Evolutionary conservation across 2,888 invertebrate species (phyloP).

Genomic region (Congeria kusceri): DNA sequence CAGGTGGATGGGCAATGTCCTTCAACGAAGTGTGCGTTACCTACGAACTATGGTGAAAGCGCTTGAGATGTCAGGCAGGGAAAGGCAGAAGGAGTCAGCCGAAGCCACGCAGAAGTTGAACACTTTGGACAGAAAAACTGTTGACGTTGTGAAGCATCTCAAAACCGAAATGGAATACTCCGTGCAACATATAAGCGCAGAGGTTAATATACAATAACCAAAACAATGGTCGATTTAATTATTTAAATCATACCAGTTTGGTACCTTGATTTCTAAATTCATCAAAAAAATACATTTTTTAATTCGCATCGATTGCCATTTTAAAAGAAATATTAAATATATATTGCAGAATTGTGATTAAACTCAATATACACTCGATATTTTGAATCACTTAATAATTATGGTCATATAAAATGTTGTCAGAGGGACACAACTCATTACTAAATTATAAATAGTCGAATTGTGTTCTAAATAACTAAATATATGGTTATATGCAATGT

Average conservation of each 20-base stretch:
- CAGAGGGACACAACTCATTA: too few relatives aligned
- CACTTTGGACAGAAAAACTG: conserved; percentile 59
- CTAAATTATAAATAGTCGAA: too few relatives aligned
- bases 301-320: too few relatives aligned
- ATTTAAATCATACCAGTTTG: neutral
- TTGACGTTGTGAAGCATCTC: conserved; percentile 49
- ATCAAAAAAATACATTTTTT: too few relatives aligned
- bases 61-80: conserved; percentile 66
- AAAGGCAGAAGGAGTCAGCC: conserved; percentile 63
- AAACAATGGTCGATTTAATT: too few relatives aligned
- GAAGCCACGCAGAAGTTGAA: conserved; percentile 59
- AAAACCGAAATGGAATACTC: conserved; percentile 55
- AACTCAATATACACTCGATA: too few relatives aligned
- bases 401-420: too few relatives aligned
- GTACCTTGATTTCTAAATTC: neutral
- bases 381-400: too few relatives aligned
- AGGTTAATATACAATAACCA: conserved; percentile 42
- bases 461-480: too few relatives aligned
- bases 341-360: too few relatives aligned
- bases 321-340: too few relatives aligned
- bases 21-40: conserved; percentile 70
- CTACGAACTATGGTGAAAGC: conserved; percentile 72
- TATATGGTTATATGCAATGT: too few relatives aligned
- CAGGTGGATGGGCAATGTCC: conserved; percentile 76
- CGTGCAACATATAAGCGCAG: conserved; percentile 40